Percentiles rank a stretch among this genome's conserved stretches.
Evolutionary conservation across 2,113 vertebrate genomes (phyloP).

Genomic region (Cryptoleucopteryx plumbea): DNA sequence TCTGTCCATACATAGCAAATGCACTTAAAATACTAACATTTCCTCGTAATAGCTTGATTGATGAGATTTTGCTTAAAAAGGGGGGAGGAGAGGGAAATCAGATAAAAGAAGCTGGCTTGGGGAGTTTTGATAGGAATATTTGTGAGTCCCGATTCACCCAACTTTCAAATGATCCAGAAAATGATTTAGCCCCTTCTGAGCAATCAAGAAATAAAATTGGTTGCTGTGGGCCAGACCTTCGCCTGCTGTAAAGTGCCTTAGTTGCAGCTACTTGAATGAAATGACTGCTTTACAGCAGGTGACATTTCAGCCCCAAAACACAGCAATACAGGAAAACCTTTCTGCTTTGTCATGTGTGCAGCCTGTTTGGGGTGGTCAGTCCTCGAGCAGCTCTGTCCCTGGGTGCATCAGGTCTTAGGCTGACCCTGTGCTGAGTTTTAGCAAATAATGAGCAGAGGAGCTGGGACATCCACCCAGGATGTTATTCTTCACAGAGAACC

Average conservation of each 20-base stretch:
- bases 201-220: neutral
- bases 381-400: neutral
- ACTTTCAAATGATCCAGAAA: slow-evolving; percentile 8
- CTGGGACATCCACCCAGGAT: neutral
- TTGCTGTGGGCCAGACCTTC: neutral
- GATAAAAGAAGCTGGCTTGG: neutral
- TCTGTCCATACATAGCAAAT: slow-evolving; percentile 60
- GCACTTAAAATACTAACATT: slow-evolving; percentile 47
- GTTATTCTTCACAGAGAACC: neutral
- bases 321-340: neutral
- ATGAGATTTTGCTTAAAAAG: slow-evolving; percentile 24
- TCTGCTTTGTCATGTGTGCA: neutral
- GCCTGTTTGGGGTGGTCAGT: neutral
- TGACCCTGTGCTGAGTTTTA: neutral
- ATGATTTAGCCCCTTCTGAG: neutral
- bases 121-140: neutral
- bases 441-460: neutral
- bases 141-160: neutral
- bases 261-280: neutral
- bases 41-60: neutral
- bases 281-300: neutral
- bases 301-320: neutral
- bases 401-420: neutral
- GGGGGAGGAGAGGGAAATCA: neutral
- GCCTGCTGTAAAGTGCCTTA: neutral